These are phyloP conservation scores for Actenoides lindsayi DNA, from an alignment of 2,113 vertebrate species.

Conservation along the genomic window DNA sequence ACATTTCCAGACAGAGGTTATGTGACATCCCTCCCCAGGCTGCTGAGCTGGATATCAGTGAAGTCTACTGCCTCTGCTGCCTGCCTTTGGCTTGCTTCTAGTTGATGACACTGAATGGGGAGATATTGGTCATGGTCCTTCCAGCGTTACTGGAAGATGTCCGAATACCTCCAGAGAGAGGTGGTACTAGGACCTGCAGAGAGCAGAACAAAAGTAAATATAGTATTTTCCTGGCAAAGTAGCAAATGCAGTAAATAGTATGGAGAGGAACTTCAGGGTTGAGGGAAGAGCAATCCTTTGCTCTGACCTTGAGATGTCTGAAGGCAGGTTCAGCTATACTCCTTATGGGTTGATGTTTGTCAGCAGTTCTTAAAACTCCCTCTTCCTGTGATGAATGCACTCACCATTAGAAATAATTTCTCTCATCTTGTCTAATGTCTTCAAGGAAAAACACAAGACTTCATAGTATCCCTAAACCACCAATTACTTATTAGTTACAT, in stretches of 20 bases:
- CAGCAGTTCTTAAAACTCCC: background rate
- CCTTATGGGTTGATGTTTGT: background rate
- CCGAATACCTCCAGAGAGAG: background rate
- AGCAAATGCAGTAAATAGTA: background rate
- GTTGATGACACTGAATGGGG: background rate
- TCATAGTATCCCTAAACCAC: conserved; percentile 18
- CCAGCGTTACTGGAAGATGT: rapidly evolving
- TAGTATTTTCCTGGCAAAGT: background rate
- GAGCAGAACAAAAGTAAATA: background rate
- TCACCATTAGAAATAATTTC: conserved; percentile 8
- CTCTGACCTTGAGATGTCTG: background rate
- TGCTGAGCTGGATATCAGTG: background rate
- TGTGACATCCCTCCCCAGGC: background rate
- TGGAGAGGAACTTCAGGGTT: rapidly evolving
- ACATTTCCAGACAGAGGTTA: background rate
- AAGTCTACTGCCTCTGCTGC: background rate
- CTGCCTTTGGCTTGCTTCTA: background rate
- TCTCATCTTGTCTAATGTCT: background rate
- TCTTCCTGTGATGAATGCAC: background rate
- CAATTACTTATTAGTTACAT: conserved; percentile 33
- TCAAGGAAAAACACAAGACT: background rate
- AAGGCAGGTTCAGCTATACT: background rate
- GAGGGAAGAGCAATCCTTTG: background rate
- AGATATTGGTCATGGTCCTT: background rate
- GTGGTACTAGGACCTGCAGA: background rate